phyloP scores from a whole-genome alignment of 2,888 invertebrate species.

The Chymomyza caudatula region DNA sequence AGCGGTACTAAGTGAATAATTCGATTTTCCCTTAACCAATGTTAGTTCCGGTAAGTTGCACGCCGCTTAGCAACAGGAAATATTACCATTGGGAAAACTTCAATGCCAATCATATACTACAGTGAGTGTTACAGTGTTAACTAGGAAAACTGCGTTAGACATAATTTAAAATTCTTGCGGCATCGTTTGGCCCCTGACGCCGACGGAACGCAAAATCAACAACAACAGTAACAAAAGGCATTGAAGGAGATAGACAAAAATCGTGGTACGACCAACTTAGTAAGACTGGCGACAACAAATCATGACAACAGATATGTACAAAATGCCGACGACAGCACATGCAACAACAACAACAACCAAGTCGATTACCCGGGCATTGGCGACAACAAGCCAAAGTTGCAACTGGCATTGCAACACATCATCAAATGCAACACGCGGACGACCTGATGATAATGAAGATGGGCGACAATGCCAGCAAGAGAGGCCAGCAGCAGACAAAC shows the following conservation, averaged over 20 bases:
- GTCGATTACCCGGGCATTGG: background rate
- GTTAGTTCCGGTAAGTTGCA: conserved; percentile 39
- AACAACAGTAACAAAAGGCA: conserved; percentile 21
- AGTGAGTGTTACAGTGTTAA: background rate
- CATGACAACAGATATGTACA: conserved; percentile 60
- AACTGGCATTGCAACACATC: conserved; percentile 30
- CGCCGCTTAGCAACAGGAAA: conserved; percentile 37
- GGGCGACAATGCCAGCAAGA: conserved; percentile 62
- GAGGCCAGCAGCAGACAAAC: conserved; percentile 34
- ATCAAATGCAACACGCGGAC: conserved; percentile 59
- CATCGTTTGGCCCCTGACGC: conserved; percentile 31
- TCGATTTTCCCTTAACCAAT: background rate
- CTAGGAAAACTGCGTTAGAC: conserved; percentile 17
- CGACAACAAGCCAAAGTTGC: conserved; percentile 4
- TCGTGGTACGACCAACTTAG: conserved; percentile 41
- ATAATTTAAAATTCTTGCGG: conserved; percentile 58
- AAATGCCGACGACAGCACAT: conserved; percentile 42
- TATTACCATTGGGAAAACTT: conserved; percentile 21
- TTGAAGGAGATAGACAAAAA: conserved; percentile 24
- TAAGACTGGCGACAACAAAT: conserved; percentile 59
- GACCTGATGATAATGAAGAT: conserved; percentile 60
- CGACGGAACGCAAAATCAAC: conserved; percentile 42
- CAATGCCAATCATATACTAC: background rate
- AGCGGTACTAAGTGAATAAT: background rate
- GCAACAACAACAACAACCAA: conserved; percentile 17